These are phyloP conservation scores for Nomada lathburiana DNA, from an alignment of 2,888 invertebrate genomes.

Conservation along the genomic window DNA sequence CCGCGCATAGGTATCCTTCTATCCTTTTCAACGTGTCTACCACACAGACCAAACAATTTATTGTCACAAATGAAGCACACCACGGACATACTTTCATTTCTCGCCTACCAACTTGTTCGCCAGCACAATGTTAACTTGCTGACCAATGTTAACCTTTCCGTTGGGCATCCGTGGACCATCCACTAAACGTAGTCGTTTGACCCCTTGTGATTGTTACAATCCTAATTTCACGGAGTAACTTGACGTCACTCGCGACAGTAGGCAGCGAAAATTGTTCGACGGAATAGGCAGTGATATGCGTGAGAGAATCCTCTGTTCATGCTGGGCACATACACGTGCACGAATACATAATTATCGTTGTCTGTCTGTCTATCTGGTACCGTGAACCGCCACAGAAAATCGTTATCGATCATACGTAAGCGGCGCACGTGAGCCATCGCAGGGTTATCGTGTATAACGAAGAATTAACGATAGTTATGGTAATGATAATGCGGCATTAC, in stretches of 20 bases:
- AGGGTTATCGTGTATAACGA: constrained; percentile 20
- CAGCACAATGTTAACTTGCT: background rate
- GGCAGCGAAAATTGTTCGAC: background rate
- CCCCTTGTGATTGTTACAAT: constrained; percentile 9
- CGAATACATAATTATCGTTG: constrained; percentile 32
- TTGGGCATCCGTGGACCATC: background rate
- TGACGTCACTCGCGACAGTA: background rate
- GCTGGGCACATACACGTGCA: constrained; percentile 9
- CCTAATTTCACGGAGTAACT: constrained; percentile 10
- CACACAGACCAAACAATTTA: background rate
- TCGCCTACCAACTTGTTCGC: no score
- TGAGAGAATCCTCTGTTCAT: constrained; percentile 23
- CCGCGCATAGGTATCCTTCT: background rate
- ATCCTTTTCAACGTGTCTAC: background rate
- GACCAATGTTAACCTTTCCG: background rate
- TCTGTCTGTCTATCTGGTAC: background rate
- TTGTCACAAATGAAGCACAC: no score
- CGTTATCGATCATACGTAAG: constrained; percentile 44
- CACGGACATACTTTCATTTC: background rate
- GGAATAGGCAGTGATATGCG: constrained; percentile 20
- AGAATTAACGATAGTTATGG: constrained; percentile 33
- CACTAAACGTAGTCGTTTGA: background rate
- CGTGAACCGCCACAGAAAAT: constrained; percentile 12
- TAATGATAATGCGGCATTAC: constrained; percentile 19
- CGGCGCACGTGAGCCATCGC: background rate